Percentiles rank a stretch among this genome's conserved stretches.
These are phyloP conservation scores for Morpho helenor DNA, from an alignment of 2,888 invertebrate species.

Conservation along the genomic window DNA sequence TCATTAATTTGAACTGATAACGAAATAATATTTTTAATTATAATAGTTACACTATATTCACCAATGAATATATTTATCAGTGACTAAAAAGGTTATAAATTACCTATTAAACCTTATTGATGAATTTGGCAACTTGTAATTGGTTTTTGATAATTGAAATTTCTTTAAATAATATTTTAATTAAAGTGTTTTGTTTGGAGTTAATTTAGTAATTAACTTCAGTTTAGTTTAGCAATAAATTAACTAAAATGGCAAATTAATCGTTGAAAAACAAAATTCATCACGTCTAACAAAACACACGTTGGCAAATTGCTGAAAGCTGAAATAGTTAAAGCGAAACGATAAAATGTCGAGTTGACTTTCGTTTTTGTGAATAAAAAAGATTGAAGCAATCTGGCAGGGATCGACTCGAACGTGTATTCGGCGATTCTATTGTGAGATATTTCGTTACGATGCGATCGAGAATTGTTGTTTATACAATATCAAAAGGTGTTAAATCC, in stretches of 20 bases:
- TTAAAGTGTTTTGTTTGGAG: too few relatives aligned
- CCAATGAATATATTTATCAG: too few relatives aligned
- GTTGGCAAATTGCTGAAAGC: slow-evolving; percentile 1
- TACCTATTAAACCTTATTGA: too few relatives aligned
- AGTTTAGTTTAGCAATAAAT: too few relatives aligned
- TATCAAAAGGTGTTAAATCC: slow-evolving; percentile 53
- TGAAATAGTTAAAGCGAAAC: not conserved
- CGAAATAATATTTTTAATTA: too few relatives aligned
- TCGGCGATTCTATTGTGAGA: slow-evolving; percentile 11
- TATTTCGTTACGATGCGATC: slow-evolving; percentile 11
- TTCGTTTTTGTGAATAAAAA: slow-evolving; percentile 17
- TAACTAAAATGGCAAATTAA: not conserved
- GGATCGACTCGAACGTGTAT: slow-evolving; percentile 10
- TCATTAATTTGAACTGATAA: too few relatives aligned
- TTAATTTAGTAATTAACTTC: too few relatives aligned
- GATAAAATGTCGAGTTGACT: slow-evolving; percentile 1
- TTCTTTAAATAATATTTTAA: too few relatives aligned
- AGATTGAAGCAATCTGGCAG: slow-evolving; percentile 13
- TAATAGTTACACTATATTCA: too few relatives aligned
- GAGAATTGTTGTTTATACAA: slow-evolving; percentile 26
- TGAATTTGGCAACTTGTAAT: too few relatives aligned
- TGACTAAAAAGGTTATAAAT: too few relatives aligned
- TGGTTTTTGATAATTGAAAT: too few relatives aligned
- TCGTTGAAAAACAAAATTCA: not conserved
- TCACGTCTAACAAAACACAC: slow-evolving; percentile 1